Conservation (phyloP, 2,888 invertebrate genomes). For the Hirtodrosophila alboralis region DNA sequence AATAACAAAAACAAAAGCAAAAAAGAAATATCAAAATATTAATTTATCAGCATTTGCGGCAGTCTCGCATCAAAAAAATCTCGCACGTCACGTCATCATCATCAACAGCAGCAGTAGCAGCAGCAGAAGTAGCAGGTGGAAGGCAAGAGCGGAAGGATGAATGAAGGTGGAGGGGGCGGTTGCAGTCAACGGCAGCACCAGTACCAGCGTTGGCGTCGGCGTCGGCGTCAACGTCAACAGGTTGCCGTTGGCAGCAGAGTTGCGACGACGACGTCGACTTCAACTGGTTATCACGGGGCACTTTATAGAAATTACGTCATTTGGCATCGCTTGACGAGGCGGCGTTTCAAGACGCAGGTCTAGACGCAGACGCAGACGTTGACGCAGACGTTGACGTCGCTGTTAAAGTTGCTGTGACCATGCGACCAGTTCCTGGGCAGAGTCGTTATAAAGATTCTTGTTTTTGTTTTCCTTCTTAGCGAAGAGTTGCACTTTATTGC, state of each 20-base stretch:
- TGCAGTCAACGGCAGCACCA: conserved; percentile 12
- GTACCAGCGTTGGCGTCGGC: conserved; percentile 34
- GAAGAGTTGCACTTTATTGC: conserved; percentile 3
- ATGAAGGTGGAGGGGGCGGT: conserved; percentile 7
- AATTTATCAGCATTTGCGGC: conserved; percentile 68
- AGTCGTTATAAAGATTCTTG: background rate
- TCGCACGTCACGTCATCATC: conserved; percentile 74
- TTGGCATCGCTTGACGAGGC: conserved; percentile 44
- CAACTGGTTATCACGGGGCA: conserved; percentile 72
- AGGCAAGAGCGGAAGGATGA: conserved; percentile 12
- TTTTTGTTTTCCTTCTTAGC: no score
- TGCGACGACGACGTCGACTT: conserved; percentile 45
- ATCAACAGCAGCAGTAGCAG: conserved; percentile 16
- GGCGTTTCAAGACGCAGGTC: conserved; percentile 57
- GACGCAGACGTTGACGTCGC: conserved; percentile 2
- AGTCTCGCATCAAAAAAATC: conserved; percentile 66
- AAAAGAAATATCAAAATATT: conserved; percentile 51
- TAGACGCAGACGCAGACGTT: conserved; percentile 48
- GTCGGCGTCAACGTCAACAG: conserved; percentile 59
- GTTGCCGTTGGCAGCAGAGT: conserved; percentile 64
- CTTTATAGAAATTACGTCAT: conserved; percentile 82
- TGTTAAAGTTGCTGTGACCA: conserved; percentile 30
- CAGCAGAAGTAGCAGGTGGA: conserved; percentile 3
- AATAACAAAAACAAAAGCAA: conserved; percentile 25
- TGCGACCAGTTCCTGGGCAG: conserved; percentile 50